Percentiles rank a stretch among this genome's conserved stretches.
phyloP scores from a whole-genome alignment of 2,888 invertebrate genomes.

The Eupeodes luniger region DNA sequence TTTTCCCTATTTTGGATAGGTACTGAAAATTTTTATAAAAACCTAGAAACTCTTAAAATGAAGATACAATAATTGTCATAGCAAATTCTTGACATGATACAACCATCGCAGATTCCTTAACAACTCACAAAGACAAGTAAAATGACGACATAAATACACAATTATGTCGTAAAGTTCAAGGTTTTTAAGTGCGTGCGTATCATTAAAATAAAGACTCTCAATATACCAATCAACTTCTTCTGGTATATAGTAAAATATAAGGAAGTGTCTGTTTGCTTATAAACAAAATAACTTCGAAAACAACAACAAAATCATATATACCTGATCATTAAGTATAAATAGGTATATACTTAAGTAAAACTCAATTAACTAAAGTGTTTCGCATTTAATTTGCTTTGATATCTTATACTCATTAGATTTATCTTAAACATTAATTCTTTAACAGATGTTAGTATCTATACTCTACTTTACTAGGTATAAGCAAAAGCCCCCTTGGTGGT shows the following conservation, averaged over 20 bases:
- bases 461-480: background rate
- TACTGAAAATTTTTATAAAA: too few species aligned
- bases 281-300: too few species aligned
- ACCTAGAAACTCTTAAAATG: too few species aligned
- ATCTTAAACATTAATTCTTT: background rate
- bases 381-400: conserved; percentile 4
- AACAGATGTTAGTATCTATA: background rate
- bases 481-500: background rate
- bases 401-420: conserved; percentile 9
- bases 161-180: background rate
- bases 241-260: background rate
- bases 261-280: background rate
- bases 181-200: background rate
- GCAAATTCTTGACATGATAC: too few species aligned
- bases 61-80: too few species aligned
- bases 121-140: too few species aligned
- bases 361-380: conserved; percentile 25
- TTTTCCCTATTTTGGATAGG: too few species aligned
- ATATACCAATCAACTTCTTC: background rate
- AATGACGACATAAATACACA: background rate
- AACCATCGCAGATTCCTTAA: too few species aligned
- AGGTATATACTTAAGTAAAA: background rate
- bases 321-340: background rate
- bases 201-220: background rate
- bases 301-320: background rate